These are phyloP conservation scores for Brevimyrus niger DNA, from an alignment of 2,113 vertebrate species.

Conservation along the genomic window DNA sequence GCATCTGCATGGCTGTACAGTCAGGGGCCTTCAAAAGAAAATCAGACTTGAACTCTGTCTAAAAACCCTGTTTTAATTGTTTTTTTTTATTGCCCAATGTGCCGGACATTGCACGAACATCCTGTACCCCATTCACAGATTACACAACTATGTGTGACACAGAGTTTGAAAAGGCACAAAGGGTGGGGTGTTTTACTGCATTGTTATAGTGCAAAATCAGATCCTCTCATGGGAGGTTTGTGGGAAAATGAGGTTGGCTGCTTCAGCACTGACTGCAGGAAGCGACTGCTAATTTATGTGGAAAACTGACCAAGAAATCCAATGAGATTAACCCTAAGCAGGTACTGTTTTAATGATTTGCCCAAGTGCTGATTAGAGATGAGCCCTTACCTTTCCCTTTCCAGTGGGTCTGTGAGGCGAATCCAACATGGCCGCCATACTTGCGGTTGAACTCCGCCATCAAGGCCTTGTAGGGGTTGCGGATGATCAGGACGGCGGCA, in stretches of 20 bases:
- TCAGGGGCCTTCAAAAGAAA: neutral
- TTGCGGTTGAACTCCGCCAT: slow-evolving; percentile 98
- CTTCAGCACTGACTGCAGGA: neutral
- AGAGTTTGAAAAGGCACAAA: neutral
- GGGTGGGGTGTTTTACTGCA: neutral
- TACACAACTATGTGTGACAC: neutral
- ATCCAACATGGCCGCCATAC: slow-evolving; percentile 89
- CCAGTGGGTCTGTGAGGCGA: slow-evolving; percentile 90
- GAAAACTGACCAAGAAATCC: neutral
- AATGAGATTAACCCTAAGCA: neutral
- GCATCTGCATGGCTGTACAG: neutral
- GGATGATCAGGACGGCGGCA: slow-evolving; percentile 80
- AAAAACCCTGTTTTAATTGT: neutral
- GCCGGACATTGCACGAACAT: neutral
- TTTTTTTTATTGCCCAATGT: neutral
- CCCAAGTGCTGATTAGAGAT: neutral
- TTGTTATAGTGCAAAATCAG: neutral
- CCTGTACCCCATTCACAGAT: neutral
- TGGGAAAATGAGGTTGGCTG: neutral
- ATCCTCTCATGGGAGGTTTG: neutral
- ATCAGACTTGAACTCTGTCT: neutral
- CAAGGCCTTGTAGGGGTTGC: slow-evolving; percentile 93
- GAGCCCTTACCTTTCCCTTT: slow-evolving; percentile 79
- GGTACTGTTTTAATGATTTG: neutral
- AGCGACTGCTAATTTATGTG: neutral